phyloP scores from a whole-genome alignment of 1,140 invertebrate species.

The Ceratosolen fusciceps region DNA sequence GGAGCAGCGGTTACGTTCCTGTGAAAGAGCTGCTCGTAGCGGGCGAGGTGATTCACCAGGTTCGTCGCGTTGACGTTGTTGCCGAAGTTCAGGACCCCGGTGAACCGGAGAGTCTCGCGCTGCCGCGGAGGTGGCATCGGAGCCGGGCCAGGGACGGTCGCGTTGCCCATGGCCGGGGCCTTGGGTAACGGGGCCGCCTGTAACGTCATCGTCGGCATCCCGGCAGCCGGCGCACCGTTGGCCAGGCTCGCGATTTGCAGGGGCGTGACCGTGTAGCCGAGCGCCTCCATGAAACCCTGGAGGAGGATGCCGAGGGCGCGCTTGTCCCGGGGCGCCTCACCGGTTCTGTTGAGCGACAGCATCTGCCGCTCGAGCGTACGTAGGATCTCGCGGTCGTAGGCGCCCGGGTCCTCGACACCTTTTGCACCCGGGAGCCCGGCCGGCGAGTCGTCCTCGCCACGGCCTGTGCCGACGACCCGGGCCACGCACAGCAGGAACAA shows the following conservation, averaged over 20 bases:
- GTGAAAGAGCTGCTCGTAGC: constrained; percentile 67
- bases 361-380: constrained; percentile 46
- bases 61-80: constrained; percentile 59
- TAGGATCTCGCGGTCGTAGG: neutral
- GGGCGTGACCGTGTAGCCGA: constrained; percentile 61
- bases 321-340: constrained; percentile 58
- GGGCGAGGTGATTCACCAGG: constrained; percentile 60
- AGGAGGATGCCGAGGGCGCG: constrained; percentile 65
- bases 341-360: constrained; percentile 41
- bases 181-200: neutral
- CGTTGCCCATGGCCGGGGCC: neutral
- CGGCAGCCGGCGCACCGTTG: constrained; percentile 50
- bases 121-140: constrained; percentile 49
- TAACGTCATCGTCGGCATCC: constrained; percentile 11
- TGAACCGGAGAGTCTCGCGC: constrained; percentile 64
- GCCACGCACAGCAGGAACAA: no score
- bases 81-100: constrained; percentile 67
- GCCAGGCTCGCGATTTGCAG: constrained; percentile 62
- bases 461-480: no score
- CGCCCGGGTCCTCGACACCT: neutral
- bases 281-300: constrained; percentile 63
- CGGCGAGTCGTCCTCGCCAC: no score
- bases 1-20: constrained; percentile 38
- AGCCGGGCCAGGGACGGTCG: neutral
- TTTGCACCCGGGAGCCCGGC: no score